Evolutionary conservation across 1,140 invertebrate genomes (phyloP).

Genomic region (Zaprionus gabonicus): DNA sequence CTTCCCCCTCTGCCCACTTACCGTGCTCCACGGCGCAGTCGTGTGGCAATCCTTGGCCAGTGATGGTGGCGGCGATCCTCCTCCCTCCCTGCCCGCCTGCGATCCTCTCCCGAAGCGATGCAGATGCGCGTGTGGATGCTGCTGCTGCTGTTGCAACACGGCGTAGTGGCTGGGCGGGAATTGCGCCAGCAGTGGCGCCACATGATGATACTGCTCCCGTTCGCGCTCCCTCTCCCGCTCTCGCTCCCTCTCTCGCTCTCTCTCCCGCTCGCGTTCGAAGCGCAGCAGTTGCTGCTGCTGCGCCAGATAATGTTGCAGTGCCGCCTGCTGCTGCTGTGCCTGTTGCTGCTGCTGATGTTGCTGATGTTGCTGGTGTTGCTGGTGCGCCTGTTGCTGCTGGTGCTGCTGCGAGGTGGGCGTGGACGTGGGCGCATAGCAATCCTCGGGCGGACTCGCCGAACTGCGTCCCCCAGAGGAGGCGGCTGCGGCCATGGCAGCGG

Average conservation of each 20-base stretch:
- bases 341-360: constrained; percentile 59
- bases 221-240: constrained; percentile 47
- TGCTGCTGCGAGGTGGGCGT: constrained; percentile 36
- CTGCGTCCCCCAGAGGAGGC: constrained; percentile 36
- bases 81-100: constrained; percentile 30
- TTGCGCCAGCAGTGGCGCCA: constrained; percentile 66
- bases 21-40: constrained; percentile 32
- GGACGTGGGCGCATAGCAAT: constrained; percentile 39
- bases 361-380: constrained; percentile 42
- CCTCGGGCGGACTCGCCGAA: constrained; percentile 41
- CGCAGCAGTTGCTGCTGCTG: constrained; percentile 76
- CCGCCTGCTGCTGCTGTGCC: constrained; percentile 63
- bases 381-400: constrained; percentile 54
- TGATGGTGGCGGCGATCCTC: constrained; percentile 25
- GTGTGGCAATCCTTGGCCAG: constrained; percentile 35
- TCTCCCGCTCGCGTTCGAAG: constrained; percentile 62
- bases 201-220: constrained; percentile 58
- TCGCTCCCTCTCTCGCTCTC: constrained; percentile 52
- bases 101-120: constrained; percentile 26
- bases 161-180: constrained; percentile 74
- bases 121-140: constrained; percentile 39
- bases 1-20: constrained; percentile 7
- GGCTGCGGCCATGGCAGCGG: constrained; percentile 60
- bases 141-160: constrained; percentile 61
- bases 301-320: constrained; percentile 70